Base-by-base conservation (phyloP, 2,113 vertebrate genomes). In the Motacilla tschutschensis region DNA sequence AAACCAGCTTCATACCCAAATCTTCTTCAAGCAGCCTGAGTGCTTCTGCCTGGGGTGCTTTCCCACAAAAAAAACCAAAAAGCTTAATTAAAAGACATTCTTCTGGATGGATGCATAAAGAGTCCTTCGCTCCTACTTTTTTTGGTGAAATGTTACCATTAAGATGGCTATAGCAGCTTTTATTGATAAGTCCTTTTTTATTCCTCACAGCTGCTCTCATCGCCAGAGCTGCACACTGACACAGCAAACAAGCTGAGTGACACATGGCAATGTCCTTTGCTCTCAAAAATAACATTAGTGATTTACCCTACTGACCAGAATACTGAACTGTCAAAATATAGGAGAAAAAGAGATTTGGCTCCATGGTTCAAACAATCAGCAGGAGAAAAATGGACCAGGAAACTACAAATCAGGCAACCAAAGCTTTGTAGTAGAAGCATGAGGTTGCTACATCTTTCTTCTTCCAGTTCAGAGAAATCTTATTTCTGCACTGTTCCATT, bases 1-100 rank as follows among this genome's bases (percentile, higher is more conserved):
- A 66, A 91, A 91, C 81, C 81, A 92, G 80, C 86, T 81, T 46
- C 88, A 58, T 44, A 51, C 29, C 44, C 72, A 88, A 76, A 72
- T 66, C 25, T 43, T 59, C 50, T 59, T 26, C 47, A 51, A 86
- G 60, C 71, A 86, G 50, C 58, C 59, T 0, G 9, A 91, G 51
- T 17, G 57, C 60, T 81, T 66, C 80, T 86, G 83, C 83, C 83
- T 69, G 43, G 33, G 86, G 83, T 75, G 74, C 19, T 83, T 92
- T 91, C 86, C 81, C 88, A 89, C 64, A 18, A 54, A 83, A 83
- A 78, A 83, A 59, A 12, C 33, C 33, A 43, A 55, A 55, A 9
- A 33, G 2, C 50, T 59, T 64, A 29, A 85, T 87, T 83, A 87
- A 85, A 83, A 72, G 50, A 40, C 74, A 89, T 55, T 41, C 51